Evolutionary conservation across 2,113 vertebrate genomes (phyloP).

Genomic region (Callorhinus ursinus): DNA sequence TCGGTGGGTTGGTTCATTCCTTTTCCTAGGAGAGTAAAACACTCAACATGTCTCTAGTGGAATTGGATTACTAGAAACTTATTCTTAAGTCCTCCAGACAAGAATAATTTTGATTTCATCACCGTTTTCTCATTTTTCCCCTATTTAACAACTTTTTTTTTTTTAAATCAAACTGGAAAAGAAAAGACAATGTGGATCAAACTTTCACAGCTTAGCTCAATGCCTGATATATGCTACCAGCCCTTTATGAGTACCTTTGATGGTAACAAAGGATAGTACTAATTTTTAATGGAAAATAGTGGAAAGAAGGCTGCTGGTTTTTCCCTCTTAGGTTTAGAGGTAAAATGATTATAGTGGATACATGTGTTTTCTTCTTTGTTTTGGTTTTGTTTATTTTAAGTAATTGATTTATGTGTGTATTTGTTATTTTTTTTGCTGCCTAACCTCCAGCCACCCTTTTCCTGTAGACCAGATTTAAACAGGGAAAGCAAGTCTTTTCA

Average conservation of each 20-base stretch:
- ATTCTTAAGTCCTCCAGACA: conserved; percentile 7
- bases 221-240: not conserved
- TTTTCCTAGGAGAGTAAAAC: not conserved
- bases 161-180: not conserved
- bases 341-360: not conserved
- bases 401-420: not conserved
- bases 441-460: not conserved
- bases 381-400: not conserved
- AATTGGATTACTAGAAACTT: not conserved
- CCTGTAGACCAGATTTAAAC: not conserved
- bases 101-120: not conserved
- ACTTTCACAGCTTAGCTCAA: not conserved
- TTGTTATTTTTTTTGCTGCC: not conserved
- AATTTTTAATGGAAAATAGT: not conserved
- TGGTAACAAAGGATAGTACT: not conserved
- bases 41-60: not conserved
- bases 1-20: not conserved
- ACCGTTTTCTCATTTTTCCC: not conserved
- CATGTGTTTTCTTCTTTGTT: not conserved
- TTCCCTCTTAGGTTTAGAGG: not conserved
- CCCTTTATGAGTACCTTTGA: not conserved
- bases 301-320: not conserved
- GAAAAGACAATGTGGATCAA: not conserved
- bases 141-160: not conserved
- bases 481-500: not conserved